Percentiles rank a stretch among this genome's conserved stretches.
Evolutionary conservation across 1,140 invertebrate species (phyloP).

Genomic region (Himalopsyche phryganea): DNA sequence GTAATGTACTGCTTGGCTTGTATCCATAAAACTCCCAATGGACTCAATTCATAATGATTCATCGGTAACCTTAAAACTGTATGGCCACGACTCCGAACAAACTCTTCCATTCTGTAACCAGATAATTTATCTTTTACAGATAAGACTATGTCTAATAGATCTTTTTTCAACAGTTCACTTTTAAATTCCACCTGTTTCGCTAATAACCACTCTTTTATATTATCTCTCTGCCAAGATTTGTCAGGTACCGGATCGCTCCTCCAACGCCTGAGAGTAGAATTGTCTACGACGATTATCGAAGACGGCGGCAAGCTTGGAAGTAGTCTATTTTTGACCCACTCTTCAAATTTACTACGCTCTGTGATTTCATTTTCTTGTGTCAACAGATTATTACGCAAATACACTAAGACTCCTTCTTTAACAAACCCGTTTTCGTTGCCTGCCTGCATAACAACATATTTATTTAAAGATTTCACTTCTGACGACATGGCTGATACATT

Average conservation of each 20-base stretch:
- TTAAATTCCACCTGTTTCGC: not conserved
- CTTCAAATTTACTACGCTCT: not conserved
- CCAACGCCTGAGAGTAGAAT: conserved; percentile 3
- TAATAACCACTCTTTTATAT: conserved; percentile 6
- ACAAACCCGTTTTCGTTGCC: conserved; percentile 7
- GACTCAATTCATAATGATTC: conserved; percentile 9
- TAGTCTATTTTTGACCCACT: conserved; percentile 4
- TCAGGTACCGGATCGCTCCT: conserved; percentile 3
- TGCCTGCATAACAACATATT: conserved; percentile 8
- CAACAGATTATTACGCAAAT: not conserved
- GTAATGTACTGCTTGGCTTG: conserved; percentile 4
- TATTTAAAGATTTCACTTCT: not conserved
- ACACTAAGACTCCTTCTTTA: not conserved
- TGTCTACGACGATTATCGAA: conserved; percentile 4
- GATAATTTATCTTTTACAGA: not conserved
- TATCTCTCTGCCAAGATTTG: conserved; percentile 7
- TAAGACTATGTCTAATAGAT: conserved; percentile 6
- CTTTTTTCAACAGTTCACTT: conserved; percentile 7
- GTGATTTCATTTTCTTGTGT: conserved; percentile 1
- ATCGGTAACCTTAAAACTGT: not conserved
- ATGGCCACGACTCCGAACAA: not conserved
- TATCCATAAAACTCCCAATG: not conserved
- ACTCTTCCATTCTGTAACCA: conserved; percentile 1
- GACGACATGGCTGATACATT: no score
- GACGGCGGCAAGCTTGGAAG: conserved; percentile 2